phyloP scores from a whole-genome alignment of 2,113 vertebrate genomes.

The Muntiacus muntjak region DNA sequence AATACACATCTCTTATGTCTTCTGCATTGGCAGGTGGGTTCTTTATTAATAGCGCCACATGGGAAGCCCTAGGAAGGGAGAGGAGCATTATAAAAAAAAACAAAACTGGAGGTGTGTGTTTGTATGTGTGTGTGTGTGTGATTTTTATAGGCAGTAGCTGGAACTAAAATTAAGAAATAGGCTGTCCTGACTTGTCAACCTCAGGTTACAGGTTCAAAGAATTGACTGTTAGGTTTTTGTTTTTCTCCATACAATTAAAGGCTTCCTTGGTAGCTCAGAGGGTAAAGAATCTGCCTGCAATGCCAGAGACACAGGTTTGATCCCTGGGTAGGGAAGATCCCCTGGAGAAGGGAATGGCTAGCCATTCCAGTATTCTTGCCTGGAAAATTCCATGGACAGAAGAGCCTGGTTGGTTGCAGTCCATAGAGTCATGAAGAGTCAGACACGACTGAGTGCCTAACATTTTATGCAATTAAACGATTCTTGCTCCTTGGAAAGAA shows the following conservation, averaged over 20 bases:
- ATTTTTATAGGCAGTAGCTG: neutral
- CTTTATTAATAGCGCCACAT: neutral
- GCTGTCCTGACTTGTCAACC: neutral
- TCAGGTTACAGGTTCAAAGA: neutral
- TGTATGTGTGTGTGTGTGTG: neutral
- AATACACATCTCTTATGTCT: neutral
- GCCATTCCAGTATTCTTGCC: neutral
- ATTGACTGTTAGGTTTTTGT: neutral
- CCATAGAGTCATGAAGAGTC: neutral
- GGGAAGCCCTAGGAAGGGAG: neutral
- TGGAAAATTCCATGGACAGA: neutral
- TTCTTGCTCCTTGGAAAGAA: neutral
- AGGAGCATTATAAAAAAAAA: neutral
- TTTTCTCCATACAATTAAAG: neutral
- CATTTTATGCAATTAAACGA: neutral
- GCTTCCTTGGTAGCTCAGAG: neutral
- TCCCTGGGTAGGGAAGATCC: neutral
- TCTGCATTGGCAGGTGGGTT: neutral
- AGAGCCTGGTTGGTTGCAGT: neutral
- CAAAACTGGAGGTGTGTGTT: neutral
- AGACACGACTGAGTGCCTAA: neutral
- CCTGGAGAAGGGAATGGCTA: neutral
- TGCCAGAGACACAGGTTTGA: neutral
- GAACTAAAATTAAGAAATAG: neutral
- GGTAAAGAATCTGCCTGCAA: neutral